phyloP scores from a whole-genome alignment of 2,113 vertebrate genomes.

The Protobothrops mucrosquamatus region DNA sequence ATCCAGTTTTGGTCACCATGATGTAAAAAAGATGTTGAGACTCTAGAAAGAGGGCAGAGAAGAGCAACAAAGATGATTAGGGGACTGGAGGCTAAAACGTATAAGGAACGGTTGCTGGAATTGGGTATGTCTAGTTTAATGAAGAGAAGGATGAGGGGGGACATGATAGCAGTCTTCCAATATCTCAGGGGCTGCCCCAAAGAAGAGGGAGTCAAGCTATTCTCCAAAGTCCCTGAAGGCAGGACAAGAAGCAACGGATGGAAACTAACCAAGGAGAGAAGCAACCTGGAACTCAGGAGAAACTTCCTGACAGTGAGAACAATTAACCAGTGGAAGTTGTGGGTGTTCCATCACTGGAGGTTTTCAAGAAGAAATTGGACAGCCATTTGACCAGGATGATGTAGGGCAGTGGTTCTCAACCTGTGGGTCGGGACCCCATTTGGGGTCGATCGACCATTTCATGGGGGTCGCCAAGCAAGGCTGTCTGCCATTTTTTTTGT shows the following conservation, averaged over 20 bases:
- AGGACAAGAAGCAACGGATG: too few species aligned
- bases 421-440: too few species aligned
- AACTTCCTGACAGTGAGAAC: not conserved
- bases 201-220: not conserved
- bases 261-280: too few species aligned
- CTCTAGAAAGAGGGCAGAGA: not conserved
- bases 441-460: too few species aligned
- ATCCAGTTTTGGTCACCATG: not conserved
- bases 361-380: not conserved
- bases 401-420: too few species aligned
- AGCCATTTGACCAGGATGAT: not conserved
- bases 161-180: not conserved
- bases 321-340: not conserved
- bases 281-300: not conserved
- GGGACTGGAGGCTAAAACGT: not conserved
- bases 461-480: too few species aligned
- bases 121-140: not conserved
- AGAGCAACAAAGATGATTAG: not conserved
- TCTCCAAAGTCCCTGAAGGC: too few species aligned
- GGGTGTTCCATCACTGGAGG: not conserved
- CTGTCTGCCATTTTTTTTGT: too few species aligned
- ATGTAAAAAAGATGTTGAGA: not conserved
- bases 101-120: not conserved
- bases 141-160: not conserved
- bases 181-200: not conserved